phyloP scores from a whole-genome alignment of 2,888 invertebrate genomes.

The Oeneis ivallda region DNA sequence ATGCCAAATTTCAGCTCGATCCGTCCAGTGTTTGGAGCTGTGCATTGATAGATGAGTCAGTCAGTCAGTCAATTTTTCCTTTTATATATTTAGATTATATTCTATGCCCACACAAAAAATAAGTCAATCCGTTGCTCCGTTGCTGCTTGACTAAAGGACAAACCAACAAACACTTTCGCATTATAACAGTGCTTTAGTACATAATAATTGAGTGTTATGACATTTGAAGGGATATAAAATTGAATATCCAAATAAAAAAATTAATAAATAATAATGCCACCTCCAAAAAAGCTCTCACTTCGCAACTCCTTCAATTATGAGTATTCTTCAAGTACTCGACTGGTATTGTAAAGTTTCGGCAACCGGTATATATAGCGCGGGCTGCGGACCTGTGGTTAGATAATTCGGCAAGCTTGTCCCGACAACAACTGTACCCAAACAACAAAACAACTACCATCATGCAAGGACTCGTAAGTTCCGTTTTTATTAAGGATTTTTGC shows the following conservation, averaged over 20 bases:
- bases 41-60: too few species aligned
- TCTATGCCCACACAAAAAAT: too few species aligned
- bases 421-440: conserved; percentile 45
- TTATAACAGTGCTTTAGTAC: too few species aligned
- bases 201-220: too few species aligned
- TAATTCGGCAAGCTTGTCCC: conserved; percentile 50
- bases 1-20: too few species aligned
- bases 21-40: too few species aligned
- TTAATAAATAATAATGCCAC: conserved; percentile 39
- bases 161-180: not conserved
- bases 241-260: not conserved
- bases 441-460: conserved; percentile 53
- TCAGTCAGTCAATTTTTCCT: too few species aligned
- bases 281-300: conserved; percentile 51
- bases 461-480: conserved; percentile 70
- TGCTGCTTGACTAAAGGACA: too few species aligned
- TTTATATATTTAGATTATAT: too few species aligned
- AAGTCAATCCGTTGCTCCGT: too few species aligned
- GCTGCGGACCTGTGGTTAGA: conserved; percentile 57
- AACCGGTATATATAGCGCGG: conserved; percentile 60
- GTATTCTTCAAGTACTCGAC: conserved; percentile 61
- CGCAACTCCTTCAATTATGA: conserved; percentile 39
- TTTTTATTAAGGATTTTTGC: conserved; percentile 9
- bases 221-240: not conserved
- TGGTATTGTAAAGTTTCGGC: conserved; percentile 65